These are phyloP conservation scores for Gnathonemus longibarbis DNA, from an alignment of 2,113 vertebrate species.

Conservation along the genomic window DNA sequence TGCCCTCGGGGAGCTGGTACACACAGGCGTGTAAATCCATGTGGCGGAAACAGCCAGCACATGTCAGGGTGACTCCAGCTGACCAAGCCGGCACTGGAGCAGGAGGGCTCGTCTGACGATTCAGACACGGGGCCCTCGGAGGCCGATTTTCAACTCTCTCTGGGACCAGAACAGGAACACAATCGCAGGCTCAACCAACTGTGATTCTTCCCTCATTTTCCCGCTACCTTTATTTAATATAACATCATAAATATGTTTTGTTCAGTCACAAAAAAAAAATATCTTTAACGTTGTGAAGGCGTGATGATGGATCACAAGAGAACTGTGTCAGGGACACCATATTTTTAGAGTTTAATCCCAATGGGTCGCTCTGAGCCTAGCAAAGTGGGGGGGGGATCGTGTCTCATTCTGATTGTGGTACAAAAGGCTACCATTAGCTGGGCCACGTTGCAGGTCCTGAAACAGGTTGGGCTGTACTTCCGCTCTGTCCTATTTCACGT, in stretches of 20 bases:
- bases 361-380: slow-evolving; percentile 48
- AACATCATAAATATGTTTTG: background rate
- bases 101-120: background rate
- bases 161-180: background rate
- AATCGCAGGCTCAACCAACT: background rate
- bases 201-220: background rate
- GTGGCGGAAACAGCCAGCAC: background rate
- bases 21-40: background rate
- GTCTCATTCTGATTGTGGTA: slow-evolving; percentile 17
- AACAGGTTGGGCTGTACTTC: background rate
- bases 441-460: background rate
- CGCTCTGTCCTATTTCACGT: background rate
- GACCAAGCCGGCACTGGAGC: background rate
- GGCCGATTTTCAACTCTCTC: background rate
- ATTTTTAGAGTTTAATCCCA: slow-evolving; percentile 65
- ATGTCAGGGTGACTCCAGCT: background rate
- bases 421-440: slow-evolving; percentile 6
- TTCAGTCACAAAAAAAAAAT: background rate
- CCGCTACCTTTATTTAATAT: background rate
- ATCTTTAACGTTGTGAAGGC: slow-evolving; percentile 38
- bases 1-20: background rate
- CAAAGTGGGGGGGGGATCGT: slow-evolving; percentile 36
- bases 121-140: background rate
- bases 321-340: slow-evolving; percentile 66
- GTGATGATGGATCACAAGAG: slow-evolving; percentile 47